Evolutionary conservation across 2,113 vertebrate species (phyloP).

Genomic region (Dipodomys spectabilis): DNA sequence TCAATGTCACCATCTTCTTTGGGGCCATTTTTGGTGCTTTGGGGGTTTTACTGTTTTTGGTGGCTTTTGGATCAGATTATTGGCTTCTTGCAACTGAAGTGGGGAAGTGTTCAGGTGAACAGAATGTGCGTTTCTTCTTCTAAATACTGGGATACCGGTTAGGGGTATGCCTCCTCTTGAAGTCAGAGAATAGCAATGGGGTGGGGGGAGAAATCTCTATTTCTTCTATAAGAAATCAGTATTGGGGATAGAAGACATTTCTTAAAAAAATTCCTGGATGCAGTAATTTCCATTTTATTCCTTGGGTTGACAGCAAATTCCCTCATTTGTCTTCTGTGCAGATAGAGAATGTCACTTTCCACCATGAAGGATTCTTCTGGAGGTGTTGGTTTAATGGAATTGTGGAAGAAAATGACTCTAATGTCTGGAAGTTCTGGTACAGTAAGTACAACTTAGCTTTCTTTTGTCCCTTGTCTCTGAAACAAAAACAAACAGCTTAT

Average conservation of each 20-base stretch:
- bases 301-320: not conserved
- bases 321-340: slow-evolving; percentile 64
- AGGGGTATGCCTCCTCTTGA: not conserved
- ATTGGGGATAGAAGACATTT: not conserved
- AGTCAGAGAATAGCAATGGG: not conserved
- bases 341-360: slow-evolving; percentile 86
- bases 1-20: slow-evolving; percentile 94
- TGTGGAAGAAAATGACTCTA: slow-evolving; percentile 82
- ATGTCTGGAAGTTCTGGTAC: slow-evolving; percentile 93
- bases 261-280: not conserved
- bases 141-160: not conserved
- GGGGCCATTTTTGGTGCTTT: slow-evolving; percentile 96
- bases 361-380: slow-evolving; percentile 99
- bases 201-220: not conserved
- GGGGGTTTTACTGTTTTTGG: slow-evolving; percentile 92
- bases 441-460: slow-evolving; percentile 89
- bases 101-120: slow-evolving; percentile 87
- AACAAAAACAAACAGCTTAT: slow-evolving; percentile 22
- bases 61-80: slow-evolving; percentile 98
- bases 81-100: slow-evolving; percentile 95
- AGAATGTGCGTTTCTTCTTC: slow-evolving; percentile 80
- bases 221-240: not conserved
- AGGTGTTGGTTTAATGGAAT: slow-evolving; percentile 91
- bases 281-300: not conserved
- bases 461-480: slow-evolving; percentile 2